Percentiles rank a stretch among this genome's conserved stretches.
phyloP scores from a whole-genome alignment of 2,888 invertebrate genomes.

The Parthenolecanium corni region DNA sequence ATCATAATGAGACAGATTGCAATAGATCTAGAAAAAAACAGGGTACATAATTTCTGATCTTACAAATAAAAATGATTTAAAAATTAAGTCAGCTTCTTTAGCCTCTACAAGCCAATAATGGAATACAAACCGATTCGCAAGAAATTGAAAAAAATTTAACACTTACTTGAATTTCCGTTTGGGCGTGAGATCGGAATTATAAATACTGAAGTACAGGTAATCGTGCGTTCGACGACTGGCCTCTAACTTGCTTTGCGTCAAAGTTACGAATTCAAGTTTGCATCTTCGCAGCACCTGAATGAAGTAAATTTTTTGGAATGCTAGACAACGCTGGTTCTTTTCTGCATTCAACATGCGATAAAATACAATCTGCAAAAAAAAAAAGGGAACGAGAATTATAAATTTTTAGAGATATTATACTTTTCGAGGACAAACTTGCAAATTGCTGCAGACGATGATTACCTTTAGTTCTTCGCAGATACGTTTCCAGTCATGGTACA shows the following conservation, averaged over 20 bases:
- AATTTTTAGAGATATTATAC: background rate
- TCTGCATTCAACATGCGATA: constrained; percentile 21
- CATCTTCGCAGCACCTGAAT: background rate
- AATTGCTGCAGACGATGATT: background rate
- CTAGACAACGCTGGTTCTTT: constrained; percentile 9
- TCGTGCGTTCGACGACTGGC: background rate
- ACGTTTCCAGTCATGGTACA: background rate
- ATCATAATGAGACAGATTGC: background rate
- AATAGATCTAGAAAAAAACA: background rate
- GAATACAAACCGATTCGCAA: no score
- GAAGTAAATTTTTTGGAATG: constrained; percentile 16
- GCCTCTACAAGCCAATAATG: no score
- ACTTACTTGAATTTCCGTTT: constrained; percentile 22
- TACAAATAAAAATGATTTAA: no score
- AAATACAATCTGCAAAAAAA: constrained; percentile 9
- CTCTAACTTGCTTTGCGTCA: background rate
- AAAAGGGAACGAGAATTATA: background rate
- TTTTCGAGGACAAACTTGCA: background rate
- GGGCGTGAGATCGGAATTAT: background rate
- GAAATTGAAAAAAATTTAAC: no score
- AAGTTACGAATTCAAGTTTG: background rate
- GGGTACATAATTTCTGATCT: no score
- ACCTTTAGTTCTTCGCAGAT: constrained; percentile 5
- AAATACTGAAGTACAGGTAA: background rate
- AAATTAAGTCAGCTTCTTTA: no score